Evolutionary conservation across 1,140 invertebrate genomes (phyloP), one percentile per base, ranked within the genome.

Genomic region (Sycobia sp.): DNA sequence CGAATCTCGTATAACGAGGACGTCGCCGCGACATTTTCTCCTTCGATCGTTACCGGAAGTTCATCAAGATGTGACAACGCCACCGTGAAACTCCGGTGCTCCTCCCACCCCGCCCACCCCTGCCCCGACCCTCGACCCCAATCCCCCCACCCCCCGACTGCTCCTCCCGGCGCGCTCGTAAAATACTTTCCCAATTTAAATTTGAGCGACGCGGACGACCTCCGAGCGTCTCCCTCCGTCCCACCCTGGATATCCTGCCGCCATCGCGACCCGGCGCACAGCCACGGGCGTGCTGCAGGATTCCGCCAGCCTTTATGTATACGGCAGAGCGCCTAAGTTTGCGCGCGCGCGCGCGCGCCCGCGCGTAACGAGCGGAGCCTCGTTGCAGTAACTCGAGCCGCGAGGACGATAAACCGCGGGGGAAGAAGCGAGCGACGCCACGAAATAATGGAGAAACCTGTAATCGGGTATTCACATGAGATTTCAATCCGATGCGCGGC

Each of bases 131-230:
- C n/a, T n/a, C n/a, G n/a, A n/a, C n/a, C n/a, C n/a, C n/a, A n/a
- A n/a, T n/a, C n/a, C n/a, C n/a, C n/a, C n/a, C n/a, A 23, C 27
- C 32, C n/a, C n/a, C n/a, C n/a, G n/a, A n/a, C n/a, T n/a, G n/a
- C n/a, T n/a, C n/a, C n/a, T 51, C 34, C 20, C 38, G 18, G 16
- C 56, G 61, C 70, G 74, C 71, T 82, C 80, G 80, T 82, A 82
- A 82, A 82, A 82, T 82, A 82, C 79, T 82, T 82, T 82, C 79
- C 72, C 80, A 82, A 82, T 81, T 82, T 82, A 82, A 81, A 81
- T 82, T 81, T 79, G 67, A 80, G 71, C 74, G 70, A 70, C 50
- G 29, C 13, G 38, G 71, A 77, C 67, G 71, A 73, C 69, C 69
- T 68, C 67, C 49, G n/a, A n/a, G n/a, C n/a, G 63, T 67, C 66